A percentile compares a stretch with the other conserved stretches of the same genome.
These are phyloP conservation scores for Dendrocincla fuliginosa DNA, from an alignment of 2,797 vertebrate species.

Conservation along the genomic window DNA sequence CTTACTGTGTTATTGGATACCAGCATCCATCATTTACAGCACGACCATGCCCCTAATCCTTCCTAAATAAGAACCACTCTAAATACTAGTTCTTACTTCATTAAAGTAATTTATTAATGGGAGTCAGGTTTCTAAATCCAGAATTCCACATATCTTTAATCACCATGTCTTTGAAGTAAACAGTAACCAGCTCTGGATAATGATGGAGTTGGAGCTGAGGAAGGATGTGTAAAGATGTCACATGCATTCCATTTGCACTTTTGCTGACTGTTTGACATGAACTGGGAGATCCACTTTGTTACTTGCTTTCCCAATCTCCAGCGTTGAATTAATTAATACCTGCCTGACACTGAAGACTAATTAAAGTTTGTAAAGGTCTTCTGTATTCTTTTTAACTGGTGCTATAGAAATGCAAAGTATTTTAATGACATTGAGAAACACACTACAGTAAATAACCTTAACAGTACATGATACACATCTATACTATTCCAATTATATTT, in stretches of 20 bases:
- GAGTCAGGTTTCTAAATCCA: slow-evolving; percentile 60
- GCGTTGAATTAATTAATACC: slow-evolving; percentile 66
- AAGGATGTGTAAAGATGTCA: slow-evolving; percentile 33
- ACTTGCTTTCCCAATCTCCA: slow-evolving; percentile 67
- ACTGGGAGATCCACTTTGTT: slow-evolving; percentile 49
- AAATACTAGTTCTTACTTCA: slow-evolving; percentile 38
- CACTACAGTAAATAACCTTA: slow-evolving; percentile 13
- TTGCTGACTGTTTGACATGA: slow-evolving; percentile 35
- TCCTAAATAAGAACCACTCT: slow-evolving; percentile 40
- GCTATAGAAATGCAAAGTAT: slow-evolving; percentile 72
- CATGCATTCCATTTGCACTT: slow-evolving; percentile 4
- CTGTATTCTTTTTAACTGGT: slow-evolving; percentile 71
- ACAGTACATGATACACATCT: background rate
- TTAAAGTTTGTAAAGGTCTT: slow-evolving; percentile 71
- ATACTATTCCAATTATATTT: background rate
- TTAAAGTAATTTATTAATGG: slow-evolving; percentile 61
- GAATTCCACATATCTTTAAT: slow-evolving; percentile 45
- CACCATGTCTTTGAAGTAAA: slow-evolving; percentile 54
- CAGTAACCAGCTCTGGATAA: slow-evolving; percentile 29
- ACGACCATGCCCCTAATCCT: slow-evolving; percentile 28
- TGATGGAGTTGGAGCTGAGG: slow-evolving; percentile 24
- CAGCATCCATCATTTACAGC: slow-evolving; percentile 6
- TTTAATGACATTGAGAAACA: slow-evolving; percentile 15
- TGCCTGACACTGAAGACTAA: slow-evolving; percentile 67
- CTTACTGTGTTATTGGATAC: background rate